A percentile compares a stretch with the other conserved stretches of the same genome.
These are phyloP conservation scores for Grapholita molesta DNA, from an alignment of 1,140 invertebrate genomes.

Conservation along the genomic window DNA sequence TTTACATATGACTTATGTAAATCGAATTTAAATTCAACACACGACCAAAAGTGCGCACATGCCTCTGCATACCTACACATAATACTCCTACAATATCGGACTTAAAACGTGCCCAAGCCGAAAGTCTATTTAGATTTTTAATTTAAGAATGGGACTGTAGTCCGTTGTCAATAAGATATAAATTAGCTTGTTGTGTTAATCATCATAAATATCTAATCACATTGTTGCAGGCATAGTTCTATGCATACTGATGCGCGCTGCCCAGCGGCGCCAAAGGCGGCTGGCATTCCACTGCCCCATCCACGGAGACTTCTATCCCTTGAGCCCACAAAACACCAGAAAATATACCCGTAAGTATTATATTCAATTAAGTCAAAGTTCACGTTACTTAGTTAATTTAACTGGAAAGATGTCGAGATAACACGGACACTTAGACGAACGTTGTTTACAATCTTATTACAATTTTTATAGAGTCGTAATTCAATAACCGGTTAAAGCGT, in stretches of 20 bases:
- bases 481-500: too few relatives aligned
- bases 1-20: too few relatives aligned
- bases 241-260: conserved; percentile 82
- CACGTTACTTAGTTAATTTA: too few relatives aligned
- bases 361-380: not conserved
- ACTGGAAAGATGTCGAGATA: too few relatives aligned
- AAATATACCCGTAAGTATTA: conserved; percentile 65
- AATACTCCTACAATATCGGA: not conserved
- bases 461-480: too few relatives aligned
- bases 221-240: conserved; percentile 70
- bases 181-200: too few relatives aligned
- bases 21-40: too few relatives aligned
- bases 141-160: too few relatives aligned
- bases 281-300: conserved; percentile 88
- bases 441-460: too few relatives aligned
- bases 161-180: not conserved
- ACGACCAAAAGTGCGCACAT: not conserved
- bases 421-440: too few relatives aligned
- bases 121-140: not conserved
- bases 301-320: conserved; percentile 87
- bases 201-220: too few relatives aligned
- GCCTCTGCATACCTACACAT: not conserved
- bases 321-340: conserved; percentile 80
- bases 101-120: not conserved
- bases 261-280: conserved; percentile 81